phyloP scores from a whole-genome alignment of 2,888 invertebrate genomes.

The Fissipunctia ypsillon region DNA sequence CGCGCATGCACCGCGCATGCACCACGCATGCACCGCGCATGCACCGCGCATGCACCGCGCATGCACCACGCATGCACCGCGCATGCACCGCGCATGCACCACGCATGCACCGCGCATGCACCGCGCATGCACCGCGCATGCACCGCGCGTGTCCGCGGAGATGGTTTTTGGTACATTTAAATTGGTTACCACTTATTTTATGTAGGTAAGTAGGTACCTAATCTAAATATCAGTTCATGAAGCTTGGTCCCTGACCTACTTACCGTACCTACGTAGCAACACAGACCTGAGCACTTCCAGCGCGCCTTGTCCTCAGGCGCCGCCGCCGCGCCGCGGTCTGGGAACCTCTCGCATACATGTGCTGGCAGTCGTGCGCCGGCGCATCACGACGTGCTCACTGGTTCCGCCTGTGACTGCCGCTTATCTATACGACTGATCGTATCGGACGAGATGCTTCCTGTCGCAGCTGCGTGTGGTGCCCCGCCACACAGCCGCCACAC shows the following conservation, averaged over 20 bases:
- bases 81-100: no score
- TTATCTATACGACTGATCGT: slow-evolving; percentile 52
- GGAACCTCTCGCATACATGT: slow-evolving; percentile 12
- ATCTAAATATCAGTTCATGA: not conserved
- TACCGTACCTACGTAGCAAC: not conserved
- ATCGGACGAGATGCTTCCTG: slow-evolving; percentile 28
- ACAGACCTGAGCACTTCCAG: not conserved
- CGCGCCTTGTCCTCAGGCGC: not conserved
- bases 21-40: no score
- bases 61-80: no score
- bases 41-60: no score
- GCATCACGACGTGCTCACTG: slow-evolving; percentile 27
- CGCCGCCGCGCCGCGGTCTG: not conserved
- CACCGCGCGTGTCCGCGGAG: no score
- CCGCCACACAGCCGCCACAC: not conserved
- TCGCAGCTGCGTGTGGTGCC: slow-evolving; percentile 44
- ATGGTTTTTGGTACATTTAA: not conserved
- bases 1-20: no score
- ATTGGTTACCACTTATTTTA: no score
- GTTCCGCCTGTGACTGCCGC: slow-evolving; percentile 14
- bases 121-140: no score
- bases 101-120: no score
- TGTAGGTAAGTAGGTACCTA: not conserved
- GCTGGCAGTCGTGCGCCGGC: slow-evolving; percentile 27
- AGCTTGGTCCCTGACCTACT: not conserved